Evolutionary conservation across 2,888 invertebrate genomes (phyloP).

Genomic region (Spodoptera picta): DNA sequence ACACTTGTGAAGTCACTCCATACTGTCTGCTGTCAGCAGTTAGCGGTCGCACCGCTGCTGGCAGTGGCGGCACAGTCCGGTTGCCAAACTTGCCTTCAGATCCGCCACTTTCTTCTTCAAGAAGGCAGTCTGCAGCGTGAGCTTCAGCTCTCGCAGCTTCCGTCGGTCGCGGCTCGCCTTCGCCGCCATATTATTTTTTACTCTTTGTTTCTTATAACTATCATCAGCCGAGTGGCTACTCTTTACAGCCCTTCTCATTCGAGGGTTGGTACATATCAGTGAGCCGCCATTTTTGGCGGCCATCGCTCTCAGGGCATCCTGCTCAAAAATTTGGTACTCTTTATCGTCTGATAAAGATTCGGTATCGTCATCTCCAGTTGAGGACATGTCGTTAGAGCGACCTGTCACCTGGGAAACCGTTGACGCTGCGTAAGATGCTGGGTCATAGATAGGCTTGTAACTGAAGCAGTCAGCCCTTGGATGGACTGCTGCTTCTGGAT

Average conservation of each 20-base stretch:
- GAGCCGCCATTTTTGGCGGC: conserved; percentile 89
- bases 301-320: conserved; percentile 91
- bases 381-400: too few relatives aligned
- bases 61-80: conserved; percentile 72
- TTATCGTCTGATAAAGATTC: conserved; percentile 81
- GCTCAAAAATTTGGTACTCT: conserved; percentile 92
- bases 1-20: conserved; percentile 4
- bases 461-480: too few relatives aligned
- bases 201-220: conserved; percentile 95
- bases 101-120: conserved; percentile 96
- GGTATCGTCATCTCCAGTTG: conserved; percentile 51
- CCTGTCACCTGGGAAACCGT: too few relatives aligned
- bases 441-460: too few relatives aligned
- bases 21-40: not conserved
- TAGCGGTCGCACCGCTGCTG: conserved; percentile 61
- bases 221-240: conserved; percentile 88
- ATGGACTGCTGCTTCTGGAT: too few relatives aligned
- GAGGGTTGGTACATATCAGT: conserved; percentile 89
- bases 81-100: conserved; percentile 91
- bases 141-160: conserved; percentile 96
- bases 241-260: conserved; percentile 90
- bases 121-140: conserved; percentile 95
- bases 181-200: conserved; percentile 98
- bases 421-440: too few relatives aligned
- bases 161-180: conserved; percentile 97